Percentiles rank a stretch among this genome's conserved stretches.
Conservation (phyloP, 2,888 invertebrate species). For the Nomada goodeniana region DNA sequence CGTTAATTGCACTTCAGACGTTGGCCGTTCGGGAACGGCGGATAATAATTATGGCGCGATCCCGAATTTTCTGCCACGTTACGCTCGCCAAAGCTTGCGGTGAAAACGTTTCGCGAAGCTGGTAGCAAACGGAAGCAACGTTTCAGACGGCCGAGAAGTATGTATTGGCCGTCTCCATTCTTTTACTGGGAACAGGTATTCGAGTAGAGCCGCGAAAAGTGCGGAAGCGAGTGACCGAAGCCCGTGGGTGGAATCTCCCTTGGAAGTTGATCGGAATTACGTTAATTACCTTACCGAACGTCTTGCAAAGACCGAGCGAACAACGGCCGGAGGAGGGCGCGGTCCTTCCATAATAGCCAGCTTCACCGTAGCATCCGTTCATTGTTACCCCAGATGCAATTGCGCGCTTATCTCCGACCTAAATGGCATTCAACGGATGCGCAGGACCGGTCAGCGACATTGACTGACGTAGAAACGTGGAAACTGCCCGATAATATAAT, state of each 20-base stretch:
- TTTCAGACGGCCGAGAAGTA: not conserved
- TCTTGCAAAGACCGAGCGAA: conserved; percentile 24
- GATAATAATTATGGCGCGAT: conserved; percentile 10
- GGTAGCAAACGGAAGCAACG: not conserved
- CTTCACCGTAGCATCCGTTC: conserved; percentile 42
- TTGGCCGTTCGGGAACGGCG: conserved; percentile 12
- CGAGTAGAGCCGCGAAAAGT: not conserved
- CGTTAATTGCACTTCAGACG: conserved; percentile 40
- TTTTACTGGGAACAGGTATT: not conserved
- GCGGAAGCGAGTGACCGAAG: not conserved
- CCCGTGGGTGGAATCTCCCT: not conserved
- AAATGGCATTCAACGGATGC: conserved; percentile 60
- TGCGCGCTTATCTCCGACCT: conserved; percentile 59
- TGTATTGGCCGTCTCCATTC: not conserved
- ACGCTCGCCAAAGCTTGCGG: not conserved
- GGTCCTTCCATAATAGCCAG: conserved; percentile 28
- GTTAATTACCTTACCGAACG: conserved; percentile 33
- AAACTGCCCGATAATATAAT: conserved; percentile 61
- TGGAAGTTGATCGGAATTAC: conserved; percentile 26
- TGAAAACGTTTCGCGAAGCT: not conserved
- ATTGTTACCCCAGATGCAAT: conserved; percentile 50
- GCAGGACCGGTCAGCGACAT: conserved; percentile 48
- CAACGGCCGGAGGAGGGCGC: conserved; percentile 9
- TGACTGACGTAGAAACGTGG: conserved; percentile 66
- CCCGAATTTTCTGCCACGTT: conserved; percentile 7